Conservation (phyloP, 2,113 vertebrate genomes). For the Anoplopoma fimbria region DNA sequence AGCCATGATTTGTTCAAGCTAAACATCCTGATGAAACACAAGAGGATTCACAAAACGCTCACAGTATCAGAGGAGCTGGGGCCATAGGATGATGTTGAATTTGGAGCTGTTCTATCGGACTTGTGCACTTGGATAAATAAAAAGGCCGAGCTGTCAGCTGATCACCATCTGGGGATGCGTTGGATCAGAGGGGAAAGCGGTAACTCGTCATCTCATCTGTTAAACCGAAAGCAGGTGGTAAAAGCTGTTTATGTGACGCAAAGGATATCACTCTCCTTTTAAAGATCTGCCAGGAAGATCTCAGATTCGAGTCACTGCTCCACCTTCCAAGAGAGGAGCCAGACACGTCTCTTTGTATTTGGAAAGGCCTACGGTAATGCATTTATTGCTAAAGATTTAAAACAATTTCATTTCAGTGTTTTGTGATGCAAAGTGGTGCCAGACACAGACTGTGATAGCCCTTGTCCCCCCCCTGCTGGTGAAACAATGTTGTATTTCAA, state of each 20-base stretch:
- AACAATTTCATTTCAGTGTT: not conserved
- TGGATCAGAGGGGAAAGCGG: not conserved
- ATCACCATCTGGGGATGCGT: slow-evolving; percentile 12
- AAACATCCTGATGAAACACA: slow-evolving; percentile 13
- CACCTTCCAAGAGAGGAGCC: not conserved
- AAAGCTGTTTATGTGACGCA: not conserved
- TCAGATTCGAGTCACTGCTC: not conserved
- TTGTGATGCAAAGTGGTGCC: not conserved
- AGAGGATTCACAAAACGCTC: not conserved
- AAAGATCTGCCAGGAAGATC: not conserved
- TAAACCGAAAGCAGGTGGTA: slow-evolving; percentile 2
- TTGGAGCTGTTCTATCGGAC: not conserved
- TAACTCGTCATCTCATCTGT: not conserved
- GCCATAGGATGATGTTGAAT: slow-evolving; percentile 8
- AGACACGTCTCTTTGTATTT: no score
- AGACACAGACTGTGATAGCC: not conserved
- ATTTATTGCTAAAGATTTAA: not conserved
- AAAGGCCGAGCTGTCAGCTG: not conserved
- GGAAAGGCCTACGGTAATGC: not conserved
- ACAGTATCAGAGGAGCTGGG: not conserved
- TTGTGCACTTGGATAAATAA: not conserved
- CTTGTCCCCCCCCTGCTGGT: slow-evolving; percentile 40
- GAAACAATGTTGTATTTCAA: not conserved
- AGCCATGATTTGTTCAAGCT: not conserved
- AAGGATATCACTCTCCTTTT: not conserved